These are phyloP conservation scores for Xenopus borealis DNA, from an alignment of 2,113 vertebrate genomes.

Conservation along the genomic window DNA sequence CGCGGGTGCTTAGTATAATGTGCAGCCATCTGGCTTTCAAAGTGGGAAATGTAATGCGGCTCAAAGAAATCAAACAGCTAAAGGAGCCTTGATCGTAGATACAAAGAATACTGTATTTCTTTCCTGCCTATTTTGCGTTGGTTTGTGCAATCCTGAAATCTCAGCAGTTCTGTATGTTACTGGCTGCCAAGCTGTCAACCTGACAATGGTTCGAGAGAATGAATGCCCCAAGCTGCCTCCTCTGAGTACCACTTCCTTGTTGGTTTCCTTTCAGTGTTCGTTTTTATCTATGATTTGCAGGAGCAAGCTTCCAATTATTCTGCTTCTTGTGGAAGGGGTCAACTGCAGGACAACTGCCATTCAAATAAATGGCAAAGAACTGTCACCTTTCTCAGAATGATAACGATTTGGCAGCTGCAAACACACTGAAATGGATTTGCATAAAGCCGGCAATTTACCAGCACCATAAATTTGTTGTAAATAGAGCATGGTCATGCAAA, in stretches of 20 bases:
- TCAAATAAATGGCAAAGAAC: constrained; percentile 69
- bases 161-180: constrained; percentile 66
- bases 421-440: constrained; percentile 65
- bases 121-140: constrained; percentile 63
- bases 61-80: neutral
- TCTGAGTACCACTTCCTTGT: constrained; percentile 56
- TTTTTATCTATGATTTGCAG: constrained; percentile 78
- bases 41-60: too few relatives aligned
- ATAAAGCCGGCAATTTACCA: constrained; percentile 74
- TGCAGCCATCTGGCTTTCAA: neutral
- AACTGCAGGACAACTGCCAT: constrained; percentile 66
- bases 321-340: constrained; percentile 72
- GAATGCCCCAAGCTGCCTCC: constrained; percentile 66
- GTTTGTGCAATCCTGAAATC: constrained; percentile 71
- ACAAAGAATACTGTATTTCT: constrained; percentile 63
- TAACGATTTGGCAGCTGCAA: constrained; percentile 80
- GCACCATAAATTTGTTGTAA: constrained; percentile 74
- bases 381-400: constrained; percentile 75
- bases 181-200: constrained; percentile 75
- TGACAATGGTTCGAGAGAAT: constrained; percentile 64
- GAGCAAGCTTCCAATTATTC: constrained; percentile 68
- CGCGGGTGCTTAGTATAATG: too few relatives aligned
- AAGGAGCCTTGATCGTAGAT: constrained; percentile 52
- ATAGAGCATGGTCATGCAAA: constrained; percentile 73
- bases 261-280: constrained; percentile 62